Conservation (phyloP, 2,797 vertebrate genomes). For the Anolis apletophallus region DNA sequence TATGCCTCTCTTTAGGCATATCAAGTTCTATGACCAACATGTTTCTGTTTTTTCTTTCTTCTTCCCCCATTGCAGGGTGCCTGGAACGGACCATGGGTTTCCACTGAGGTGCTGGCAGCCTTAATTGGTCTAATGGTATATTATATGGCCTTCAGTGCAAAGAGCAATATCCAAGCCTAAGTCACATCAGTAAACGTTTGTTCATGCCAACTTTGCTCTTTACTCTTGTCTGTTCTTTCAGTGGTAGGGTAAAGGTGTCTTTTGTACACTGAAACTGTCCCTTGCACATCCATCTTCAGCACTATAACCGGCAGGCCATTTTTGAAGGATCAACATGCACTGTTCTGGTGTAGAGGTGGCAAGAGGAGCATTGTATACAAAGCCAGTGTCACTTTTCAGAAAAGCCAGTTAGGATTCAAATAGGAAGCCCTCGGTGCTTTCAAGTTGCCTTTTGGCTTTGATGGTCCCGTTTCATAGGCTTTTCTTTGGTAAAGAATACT, state of each 20-base stretch:
- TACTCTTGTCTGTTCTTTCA: background rate
- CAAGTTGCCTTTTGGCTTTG: no score
- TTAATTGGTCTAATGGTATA: conserved; percentile 87
- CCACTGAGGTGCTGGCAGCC: conserved; percentile 90
- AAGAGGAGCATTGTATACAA: background rate
- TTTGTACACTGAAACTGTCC: background rate
- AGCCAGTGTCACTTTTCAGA: background rate
- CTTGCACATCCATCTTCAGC: background rate
- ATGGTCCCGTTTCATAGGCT: no score
- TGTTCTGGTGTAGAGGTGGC: background rate
- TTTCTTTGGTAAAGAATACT: no score
- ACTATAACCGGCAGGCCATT: background rate
- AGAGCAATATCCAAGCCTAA: conserved; percentile 88
- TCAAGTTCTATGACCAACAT: no score
- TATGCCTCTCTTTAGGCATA: background rate
- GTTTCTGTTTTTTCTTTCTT: background rate
- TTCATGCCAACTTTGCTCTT: background rate
- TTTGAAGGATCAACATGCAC: background rate
- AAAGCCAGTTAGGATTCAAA: background rate
- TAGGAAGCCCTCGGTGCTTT: background rate
- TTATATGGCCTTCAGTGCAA: conserved; percentile 90
- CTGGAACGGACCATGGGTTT: conserved; percentile 92
- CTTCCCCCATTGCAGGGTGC: conserved; percentile 57
- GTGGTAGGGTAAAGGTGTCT: background rate
- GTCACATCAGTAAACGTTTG: conserved; percentile 2